Evolutionary conservation across 2,888 invertebrate genomes (phyloP).

Genomic region (Agelastica alni): DNA sequence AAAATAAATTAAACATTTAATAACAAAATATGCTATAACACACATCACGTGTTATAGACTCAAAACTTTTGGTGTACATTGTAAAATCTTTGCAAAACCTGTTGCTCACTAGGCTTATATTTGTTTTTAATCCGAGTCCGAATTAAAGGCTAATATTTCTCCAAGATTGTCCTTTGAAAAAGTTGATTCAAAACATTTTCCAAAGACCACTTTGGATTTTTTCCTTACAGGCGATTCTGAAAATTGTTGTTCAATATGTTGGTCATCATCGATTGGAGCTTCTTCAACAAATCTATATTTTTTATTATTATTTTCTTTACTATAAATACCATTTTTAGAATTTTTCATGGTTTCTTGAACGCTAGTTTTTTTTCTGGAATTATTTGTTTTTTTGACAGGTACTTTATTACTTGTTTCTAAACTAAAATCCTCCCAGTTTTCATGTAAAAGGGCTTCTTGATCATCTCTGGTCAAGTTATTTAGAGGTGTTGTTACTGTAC

Average conservation of each 20-base stretch:
- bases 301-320: slow-evolving; percentile 6
- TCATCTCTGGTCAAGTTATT: slow-evolving; percentile 43
- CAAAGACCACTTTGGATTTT: slow-evolving; percentile 67
- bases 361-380: slow-evolving; percentile 22
- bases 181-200: slow-evolving; percentile 75
- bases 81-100: too few species aligned
- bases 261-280: slow-evolving; percentile 16
- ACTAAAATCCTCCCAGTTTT: slow-evolving; percentile 46
- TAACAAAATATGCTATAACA: too few species aligned
- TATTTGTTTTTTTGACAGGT: slow-evolving; percentile 5
- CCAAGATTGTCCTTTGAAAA: slow-evolving; percentile 28
- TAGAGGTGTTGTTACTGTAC: slow-evolving; percentile 43
- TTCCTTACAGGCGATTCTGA: slow-evolving; percentile 65
- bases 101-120: too few species aligned
- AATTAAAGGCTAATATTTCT: slow-evolving; percentile 29
- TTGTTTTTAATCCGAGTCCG: slow-evolving; percentile 58
- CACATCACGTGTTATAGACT: too few species aligned
- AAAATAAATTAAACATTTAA: too few species aligned
- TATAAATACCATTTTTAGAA: slow-evolving; percentile 14
- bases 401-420: slow-evolving; percentile 21
- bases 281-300: neutral
- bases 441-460: slow-evolving; percentile 40
- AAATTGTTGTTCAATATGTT: slow-evolving; percentile 53
- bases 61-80: too few species aligned
- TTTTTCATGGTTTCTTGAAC: slow-evolving; percentile 25